Percentiles rank a stretch among this genome's conserved stretches.
Conservation (phyloP, 1,140 invertebrate species). For the Diorhabda carinulata region DNA sequence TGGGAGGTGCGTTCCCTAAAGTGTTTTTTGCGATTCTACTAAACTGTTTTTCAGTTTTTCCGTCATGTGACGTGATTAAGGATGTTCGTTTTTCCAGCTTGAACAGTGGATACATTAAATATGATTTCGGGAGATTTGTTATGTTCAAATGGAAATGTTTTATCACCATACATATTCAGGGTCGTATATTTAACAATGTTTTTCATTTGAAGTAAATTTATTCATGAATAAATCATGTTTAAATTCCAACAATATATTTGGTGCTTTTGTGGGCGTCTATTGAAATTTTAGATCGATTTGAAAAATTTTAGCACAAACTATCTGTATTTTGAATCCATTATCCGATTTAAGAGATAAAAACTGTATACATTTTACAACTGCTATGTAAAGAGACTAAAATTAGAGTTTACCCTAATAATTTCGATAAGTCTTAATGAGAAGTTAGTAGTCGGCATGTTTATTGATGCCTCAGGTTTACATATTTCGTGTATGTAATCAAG, state of each 20-base stretch:
- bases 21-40: not conserved
- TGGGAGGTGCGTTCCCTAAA: not conserved
- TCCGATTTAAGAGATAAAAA: too few species aligned
- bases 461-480: slow-evolving; percentile 6
- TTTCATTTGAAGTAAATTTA: not conserved
- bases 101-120: not conserved
- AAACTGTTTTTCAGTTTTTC: not conserved
- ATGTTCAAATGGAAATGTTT: not conserved
- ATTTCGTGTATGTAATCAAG: slow-evolving; percentile 1
- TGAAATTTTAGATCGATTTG: too few species aligned
- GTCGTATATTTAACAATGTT: not conserved
- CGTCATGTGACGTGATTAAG: not conserved
- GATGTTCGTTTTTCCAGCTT: not conserved
- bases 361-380: too few species aligned
- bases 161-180: not conserved
- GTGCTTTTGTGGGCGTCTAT: not conserved
- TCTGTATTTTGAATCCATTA: too few species aligned
- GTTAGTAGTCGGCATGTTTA: slow-evolving; percentile 6
- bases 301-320: too few species aligned
- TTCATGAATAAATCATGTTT: too few species aligned
- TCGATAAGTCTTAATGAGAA: not conserved
- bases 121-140: not conserved
- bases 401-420: not conserved
- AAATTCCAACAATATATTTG: not conserved
- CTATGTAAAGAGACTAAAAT: not conserved